Evolutionary conservation across 1,140 invertebrate genomes (phyloP), one percentile per base, ranked within the genome.

Genomic region (Drosophila auraria): DNA sequence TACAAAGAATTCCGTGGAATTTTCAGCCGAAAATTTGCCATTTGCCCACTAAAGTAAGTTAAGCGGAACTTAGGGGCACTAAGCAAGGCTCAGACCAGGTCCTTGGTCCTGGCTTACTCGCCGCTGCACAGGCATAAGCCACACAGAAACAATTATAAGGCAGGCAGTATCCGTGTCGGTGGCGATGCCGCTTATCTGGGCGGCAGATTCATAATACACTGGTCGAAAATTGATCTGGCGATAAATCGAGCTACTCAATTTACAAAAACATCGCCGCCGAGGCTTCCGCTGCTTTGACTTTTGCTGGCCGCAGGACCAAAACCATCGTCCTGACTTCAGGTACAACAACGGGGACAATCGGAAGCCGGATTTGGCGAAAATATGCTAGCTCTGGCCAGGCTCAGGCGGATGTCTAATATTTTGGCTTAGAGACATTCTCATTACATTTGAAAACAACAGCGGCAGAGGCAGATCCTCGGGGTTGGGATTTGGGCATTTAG

Each of bases 391-490:
- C 82, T 62, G 57, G 33, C 40, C 62, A 66, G 78, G 84, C 83
- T 89, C 82, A 84, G 76, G 68, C 86, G 84, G 66, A 89, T 89
- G 84, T 89, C 73, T 90, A 90, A 89, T 91, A 91, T 91, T 91
- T 91, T 91, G 87, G 87, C 87, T 91, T 91, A 91, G 51, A 91
- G 87, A 91, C 83, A 87, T 91, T 91, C 80, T 87, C 87, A 91
- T 91, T 91, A 89, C 83, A 82, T 90, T 91, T 81, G 83, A 91
- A 91, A 91, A 91, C 87, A 90, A 90, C 54, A 82, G 47, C 40
- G 23, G 42, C 33, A 47, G 30, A 33, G 60, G 33, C 54, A 56
- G 83, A 79, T 40, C 71, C 70, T 69, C 78, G 66, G 72, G 75
- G 53, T 30, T 76, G 59, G 83, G 83, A 89, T 91, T 91, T 91